Percentiles rank a stretch among this genome's conserved stretches.
These are phyloP conservation scores for Yponomeuta cagnagella DNA, from an alignment of 2,888 invertebrate species.

Conservation along the genomic window DNA sequence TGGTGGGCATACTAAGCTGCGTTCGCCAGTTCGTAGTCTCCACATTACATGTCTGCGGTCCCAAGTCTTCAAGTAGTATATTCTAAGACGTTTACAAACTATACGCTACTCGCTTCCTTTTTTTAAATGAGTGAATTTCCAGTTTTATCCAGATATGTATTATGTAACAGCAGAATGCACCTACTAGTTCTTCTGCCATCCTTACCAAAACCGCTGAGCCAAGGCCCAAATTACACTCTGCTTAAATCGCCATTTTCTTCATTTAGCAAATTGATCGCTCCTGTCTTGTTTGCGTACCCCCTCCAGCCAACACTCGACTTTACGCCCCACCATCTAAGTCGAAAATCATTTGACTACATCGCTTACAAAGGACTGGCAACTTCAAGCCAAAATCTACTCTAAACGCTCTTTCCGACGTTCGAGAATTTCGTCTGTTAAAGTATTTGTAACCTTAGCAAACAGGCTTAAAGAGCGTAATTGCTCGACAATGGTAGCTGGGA, in stretches of 20 bases:
- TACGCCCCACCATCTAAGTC: constrained; percentile 34
- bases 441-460: constrained; percentile 59
- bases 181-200: neutral
- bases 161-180: too few relatives aligned
- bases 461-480: constrained; percentile 52
- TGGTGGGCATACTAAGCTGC: too few relatives aligned
- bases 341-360: constrained; percentile 32
- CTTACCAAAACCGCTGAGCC: constrained; percentile 39
- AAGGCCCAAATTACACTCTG: constrained; percentile 61
- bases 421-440: constrained; percentile 23
- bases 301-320: constrained; percentile 34
- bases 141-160: too few relatives aligned
- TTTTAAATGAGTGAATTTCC: too few relatives aligned
- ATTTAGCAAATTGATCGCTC: constrained; percentile 71
- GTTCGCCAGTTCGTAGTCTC: too few relatives aligned
- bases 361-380: neutral
- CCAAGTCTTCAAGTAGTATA: too few relatives aligned
- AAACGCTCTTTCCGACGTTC: constrained; percentile 10
- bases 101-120: too few relatives aligned
- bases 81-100: too few relatives aligned
- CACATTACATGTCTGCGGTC: too few relatives aligned
- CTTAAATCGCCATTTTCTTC: constrained; percentile 37
- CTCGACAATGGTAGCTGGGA: constrained; percentile 33
- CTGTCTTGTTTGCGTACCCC: constrained; percentile 34
- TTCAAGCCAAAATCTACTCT: constrained; percentile 1